phyloP scores from a whole-genome alignment of 2,888 invertebrate species.

The Bellardia bayeri region DNA sequence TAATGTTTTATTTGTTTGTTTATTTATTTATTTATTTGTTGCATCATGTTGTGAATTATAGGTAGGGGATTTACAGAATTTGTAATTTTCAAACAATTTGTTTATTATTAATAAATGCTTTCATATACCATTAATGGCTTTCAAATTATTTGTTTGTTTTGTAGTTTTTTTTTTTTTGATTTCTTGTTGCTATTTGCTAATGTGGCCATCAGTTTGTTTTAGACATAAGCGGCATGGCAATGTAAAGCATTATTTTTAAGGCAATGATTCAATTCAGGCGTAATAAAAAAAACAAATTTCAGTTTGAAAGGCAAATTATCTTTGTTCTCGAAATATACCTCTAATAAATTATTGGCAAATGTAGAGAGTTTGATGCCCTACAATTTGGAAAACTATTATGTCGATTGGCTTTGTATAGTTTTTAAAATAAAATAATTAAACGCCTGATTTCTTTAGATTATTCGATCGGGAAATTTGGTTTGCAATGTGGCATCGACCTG shows the following conservation, averaged over 20 bases:
- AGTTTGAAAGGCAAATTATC: not conserved
- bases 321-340: too few relatives aligned
- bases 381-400: too few relatives aligned
- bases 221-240: slow-evolving; percentile 24
- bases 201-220: slow-evolving; percentile 41
- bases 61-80: not conserved
- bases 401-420: too few relatives aligned
- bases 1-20: not conserved
- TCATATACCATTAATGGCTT: slow-evolving; percentile 13
- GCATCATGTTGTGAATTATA: not conserved
- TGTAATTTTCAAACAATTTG: slow-evolving; percentile 28
- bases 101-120: slow-evolving; percentile 25
- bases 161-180: slow-evolving; percentile 1
- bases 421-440: too few relatives aligned
- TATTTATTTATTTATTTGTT: slow-evolving; percentile 2
- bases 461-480: too few relatives aligned
- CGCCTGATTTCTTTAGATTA: too few relatives aligned
- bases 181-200: slow-evolving; percentile 34
- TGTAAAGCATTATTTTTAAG: not conserved
- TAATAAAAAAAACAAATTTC: not conserved
- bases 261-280: slow-evolving; percentile 13
- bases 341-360: too few relatives aligned
- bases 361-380: too few relatives aligned
- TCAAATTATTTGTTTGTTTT: slow-evolving; percentile 26
- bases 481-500: too few relatives aligned